Evolutionary conservation across 2,113 vertebrate species (phyloP).

Genomic region (Pedetes capensis): DNA sequence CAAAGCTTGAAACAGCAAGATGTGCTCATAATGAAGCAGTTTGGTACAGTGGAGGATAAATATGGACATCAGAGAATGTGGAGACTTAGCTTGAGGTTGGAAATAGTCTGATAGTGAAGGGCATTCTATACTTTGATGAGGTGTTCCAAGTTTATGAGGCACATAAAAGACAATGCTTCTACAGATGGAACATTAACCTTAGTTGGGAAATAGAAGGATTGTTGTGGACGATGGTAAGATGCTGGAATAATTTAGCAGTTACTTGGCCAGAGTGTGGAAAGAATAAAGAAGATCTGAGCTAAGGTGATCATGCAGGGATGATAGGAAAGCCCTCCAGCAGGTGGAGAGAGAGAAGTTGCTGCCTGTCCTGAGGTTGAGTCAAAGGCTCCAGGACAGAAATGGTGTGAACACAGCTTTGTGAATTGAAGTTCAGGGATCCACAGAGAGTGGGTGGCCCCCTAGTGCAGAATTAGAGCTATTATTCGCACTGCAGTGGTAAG

Average conservation of each 20-base stretch:
- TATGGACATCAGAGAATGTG: background rate
- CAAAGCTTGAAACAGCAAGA: background rate
- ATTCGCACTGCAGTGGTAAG: background rate
- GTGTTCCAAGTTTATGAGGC: background rate
- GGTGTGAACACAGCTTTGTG: background rate
- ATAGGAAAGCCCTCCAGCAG: background rate
- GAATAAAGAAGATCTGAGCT: background rate
- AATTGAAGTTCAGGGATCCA: background rate
- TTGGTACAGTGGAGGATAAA: rapidly evolving
- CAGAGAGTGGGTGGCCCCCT: background rate
- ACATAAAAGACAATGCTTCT: background rate
- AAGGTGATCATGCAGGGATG: rapidly evolving
- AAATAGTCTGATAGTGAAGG: background rate
- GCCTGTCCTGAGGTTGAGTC: background rate
- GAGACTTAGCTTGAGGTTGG: background rate
- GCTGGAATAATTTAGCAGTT: background rate
- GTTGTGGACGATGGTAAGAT: background rate
- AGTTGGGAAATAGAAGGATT: background rate
- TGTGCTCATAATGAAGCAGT: background rate
- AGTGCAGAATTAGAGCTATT: background rate
- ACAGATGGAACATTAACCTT: background rate
- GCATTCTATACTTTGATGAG: rapidly evolving
- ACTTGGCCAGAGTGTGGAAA: background rate
- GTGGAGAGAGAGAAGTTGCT: background rate
- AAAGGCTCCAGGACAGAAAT: background rate